Percentiles rank a stretch among this genome's conserved stretches.
Evolutionary conservation across 1,140 invertebrate species (phyloP).

Genomic region (Dufourea novaeangliae): DNA sequence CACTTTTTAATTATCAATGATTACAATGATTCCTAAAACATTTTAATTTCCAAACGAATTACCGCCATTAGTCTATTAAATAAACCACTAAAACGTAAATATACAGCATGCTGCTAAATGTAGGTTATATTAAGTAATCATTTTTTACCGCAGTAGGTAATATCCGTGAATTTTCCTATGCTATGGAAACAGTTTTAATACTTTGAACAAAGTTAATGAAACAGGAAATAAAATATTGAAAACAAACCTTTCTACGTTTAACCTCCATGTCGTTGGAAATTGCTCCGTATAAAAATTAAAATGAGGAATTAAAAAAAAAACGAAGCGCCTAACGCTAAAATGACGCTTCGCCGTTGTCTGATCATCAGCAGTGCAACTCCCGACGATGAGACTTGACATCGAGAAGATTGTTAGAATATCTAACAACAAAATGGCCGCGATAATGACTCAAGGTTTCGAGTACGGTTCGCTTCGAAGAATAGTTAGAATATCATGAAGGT

Average conservation of each 20-base stretch:
- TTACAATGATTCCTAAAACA: neutral
- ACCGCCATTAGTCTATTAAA: neutral
- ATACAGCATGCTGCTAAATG: neutral
- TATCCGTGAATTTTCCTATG: neutral
- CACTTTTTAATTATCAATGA: neutral
- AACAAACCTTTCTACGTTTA: constrained; percentile 44
- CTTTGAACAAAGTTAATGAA: neutral
- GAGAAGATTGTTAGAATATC: constrained; percentile 4
- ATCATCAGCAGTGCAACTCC: neutral
- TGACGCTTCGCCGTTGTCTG: neutral
- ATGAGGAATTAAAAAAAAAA: neutral
- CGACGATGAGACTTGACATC: constrained; percentile 16
- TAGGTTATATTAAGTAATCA: neutral
- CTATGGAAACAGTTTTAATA: neutral
- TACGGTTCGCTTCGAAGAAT: constrained; percentile 9
- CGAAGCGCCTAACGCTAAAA: neutral
- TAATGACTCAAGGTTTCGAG: constrained; percentile 35
- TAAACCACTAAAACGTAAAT: neutral
- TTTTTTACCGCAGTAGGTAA: neutral
- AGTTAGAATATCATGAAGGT: constrained; percentile 6
- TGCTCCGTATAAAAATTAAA: neutral
- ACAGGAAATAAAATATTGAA: constrained; percentile 10
- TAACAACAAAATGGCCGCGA: constrained; percentile 37
- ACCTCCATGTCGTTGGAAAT: constrained; percentile 26
- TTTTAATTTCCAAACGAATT: neutral